Conservation (phyloP, 2,888 invertebrate genomes). For the Eugnorisma glareosa region DNA sequence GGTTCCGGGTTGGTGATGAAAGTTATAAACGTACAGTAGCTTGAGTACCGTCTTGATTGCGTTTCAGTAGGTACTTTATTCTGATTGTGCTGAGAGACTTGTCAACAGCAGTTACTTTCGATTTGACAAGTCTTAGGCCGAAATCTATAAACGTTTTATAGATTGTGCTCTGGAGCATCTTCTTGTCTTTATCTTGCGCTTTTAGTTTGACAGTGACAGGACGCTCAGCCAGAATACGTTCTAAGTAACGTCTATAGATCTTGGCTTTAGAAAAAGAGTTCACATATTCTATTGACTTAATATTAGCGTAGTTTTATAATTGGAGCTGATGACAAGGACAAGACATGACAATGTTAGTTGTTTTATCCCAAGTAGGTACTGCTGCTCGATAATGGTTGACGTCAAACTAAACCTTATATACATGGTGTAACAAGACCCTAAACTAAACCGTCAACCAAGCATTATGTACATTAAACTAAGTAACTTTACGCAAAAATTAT, state of each 20-base stretch:
- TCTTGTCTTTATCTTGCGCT: too few relatives aligned
- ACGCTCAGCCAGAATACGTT: neutral
- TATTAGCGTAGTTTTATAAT: neutral
- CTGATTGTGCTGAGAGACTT: neutral
- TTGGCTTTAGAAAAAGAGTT: neutral
- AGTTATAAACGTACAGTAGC: slow-evolving; percentile 48
- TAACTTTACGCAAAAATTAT: too few relatives aligned
- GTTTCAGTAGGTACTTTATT: slow-evolving; percentile 18
- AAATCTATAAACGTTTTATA: neutral
- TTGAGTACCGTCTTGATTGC: slow-evolving; percentile 27
- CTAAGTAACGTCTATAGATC: neutral
- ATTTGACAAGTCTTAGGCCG: neutral
- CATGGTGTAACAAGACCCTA: too few relatives aligned
- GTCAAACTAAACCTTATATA: neutral
- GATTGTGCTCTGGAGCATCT: neutral
- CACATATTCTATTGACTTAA: too few relatives aligned
- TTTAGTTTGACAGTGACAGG: neutral
- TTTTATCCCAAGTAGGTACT: neutral
- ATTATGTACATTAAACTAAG: too few relatives aligned
- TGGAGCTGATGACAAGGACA: neutral
- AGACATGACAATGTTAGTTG: neutral
- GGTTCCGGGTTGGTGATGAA: slow-evolving; percentile 69
- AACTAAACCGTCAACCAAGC: too few relatives aligned
- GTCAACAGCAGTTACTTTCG: neutral
- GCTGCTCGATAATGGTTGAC: neutral